Percentiles rank a stretch among this genome's conserved stretches.
phyloP scores from a whole-genome alignment of 2,113 vertebrate genomes.

The Tylochromis polylepis region DNA sequence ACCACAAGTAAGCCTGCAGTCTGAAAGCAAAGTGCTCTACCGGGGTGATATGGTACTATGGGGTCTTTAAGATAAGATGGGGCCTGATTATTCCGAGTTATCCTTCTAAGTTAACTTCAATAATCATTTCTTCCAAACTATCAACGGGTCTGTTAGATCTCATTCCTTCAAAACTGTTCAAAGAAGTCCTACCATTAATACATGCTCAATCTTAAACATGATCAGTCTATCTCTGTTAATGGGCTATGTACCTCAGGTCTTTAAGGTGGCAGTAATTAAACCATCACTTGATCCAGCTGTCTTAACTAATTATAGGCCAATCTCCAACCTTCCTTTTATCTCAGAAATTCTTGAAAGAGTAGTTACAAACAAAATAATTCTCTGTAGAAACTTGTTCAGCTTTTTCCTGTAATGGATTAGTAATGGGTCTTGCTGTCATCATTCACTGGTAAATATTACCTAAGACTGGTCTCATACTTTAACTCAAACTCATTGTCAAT shows the following conservation, averaged over 20 bases:
- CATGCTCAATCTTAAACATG: not conserved
- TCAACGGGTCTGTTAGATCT: not conserved
- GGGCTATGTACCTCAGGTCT: not conserved
- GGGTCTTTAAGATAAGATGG: not conserved
- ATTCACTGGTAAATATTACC: not conserved
- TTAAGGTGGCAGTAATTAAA: not conserved
- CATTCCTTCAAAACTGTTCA: not conserved
- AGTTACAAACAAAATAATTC: not conserved
- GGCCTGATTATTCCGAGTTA: not conserved
- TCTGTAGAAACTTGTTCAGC: not conserved
- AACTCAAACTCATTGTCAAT: not conserved
- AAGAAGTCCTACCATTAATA: not conserved
- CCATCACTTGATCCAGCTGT: not conserved
- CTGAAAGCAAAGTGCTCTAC: not conserved
- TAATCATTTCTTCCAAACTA: not conserved
- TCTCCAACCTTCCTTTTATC: not conserved
- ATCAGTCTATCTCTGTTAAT: not conserved
- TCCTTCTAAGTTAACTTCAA: not conserved
- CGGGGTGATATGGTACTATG: not conserved
- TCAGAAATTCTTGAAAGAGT: not conserved
- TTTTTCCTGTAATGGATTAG: not conserved
- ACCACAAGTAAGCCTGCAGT: not conserved
- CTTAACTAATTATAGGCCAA: not conserved
- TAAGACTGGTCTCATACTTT: not conserved
- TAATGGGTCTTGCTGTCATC: not conserved